Conservation (phyloP, 2,113 vertebrate genomes). For the Boleophthalmus pectinirostris region DNA sequence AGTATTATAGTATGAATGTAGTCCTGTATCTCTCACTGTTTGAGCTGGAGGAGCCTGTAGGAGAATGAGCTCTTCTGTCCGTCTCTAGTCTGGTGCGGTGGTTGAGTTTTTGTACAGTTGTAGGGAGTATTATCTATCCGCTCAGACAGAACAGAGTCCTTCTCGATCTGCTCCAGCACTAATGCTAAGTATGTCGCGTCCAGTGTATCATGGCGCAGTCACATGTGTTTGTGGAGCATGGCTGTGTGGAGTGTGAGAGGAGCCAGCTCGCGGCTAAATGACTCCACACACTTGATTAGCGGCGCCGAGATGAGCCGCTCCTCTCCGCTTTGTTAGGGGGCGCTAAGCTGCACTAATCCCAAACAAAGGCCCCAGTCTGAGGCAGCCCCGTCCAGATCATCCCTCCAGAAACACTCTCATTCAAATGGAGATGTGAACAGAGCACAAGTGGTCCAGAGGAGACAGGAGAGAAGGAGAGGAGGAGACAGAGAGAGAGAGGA, state of each 20-base stretch:
- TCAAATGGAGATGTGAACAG: slow-evolving; percentile 99
- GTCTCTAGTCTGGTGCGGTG: too few relatives aligned
- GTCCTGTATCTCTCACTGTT: too few relatives aligned
- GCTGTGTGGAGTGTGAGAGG: slow-evolving; percentile 61
- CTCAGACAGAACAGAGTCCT: too few relatives aligned
- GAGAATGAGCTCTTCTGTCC: too few relatives aligned
- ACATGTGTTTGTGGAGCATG: slow-evolving; percentile 32
- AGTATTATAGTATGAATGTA: too few relatives aligned
- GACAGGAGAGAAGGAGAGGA: too few relatives aligned
- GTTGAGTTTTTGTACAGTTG: too few relatives aligned
- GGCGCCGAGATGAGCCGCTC: slow-evolving; percentile 96
- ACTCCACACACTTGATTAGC: slow-evolving; percentile 99
- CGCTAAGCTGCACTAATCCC: slow-evolving; percentile 99
- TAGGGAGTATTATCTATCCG: too few relatives aligned
- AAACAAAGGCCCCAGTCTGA: slow-evolving; percentile 97
- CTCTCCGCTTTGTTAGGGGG: slow-evolving; percentile 96
- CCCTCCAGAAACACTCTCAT: slow-evolving; percentile 82
- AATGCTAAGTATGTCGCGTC: slow-evolving; percentile 13
- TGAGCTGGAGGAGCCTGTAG: too few relatives aligned
- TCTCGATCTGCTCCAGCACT: not conserved
- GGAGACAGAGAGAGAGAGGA: too few relatives aligned
- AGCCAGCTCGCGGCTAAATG: slow-evolving; percentile 92
- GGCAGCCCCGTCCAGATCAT: slow-evolving; percentile 66
- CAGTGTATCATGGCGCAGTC: slow-evolving; percentile 15
- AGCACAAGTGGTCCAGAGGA: slow-evolving; percentile 82